Percentiles rank a stretch among this genome's conserved stretches.
phyloP scores from a whole-genome alignment of 2,888 invertebrate species.

The Drosophila paranaensis region DNA sequence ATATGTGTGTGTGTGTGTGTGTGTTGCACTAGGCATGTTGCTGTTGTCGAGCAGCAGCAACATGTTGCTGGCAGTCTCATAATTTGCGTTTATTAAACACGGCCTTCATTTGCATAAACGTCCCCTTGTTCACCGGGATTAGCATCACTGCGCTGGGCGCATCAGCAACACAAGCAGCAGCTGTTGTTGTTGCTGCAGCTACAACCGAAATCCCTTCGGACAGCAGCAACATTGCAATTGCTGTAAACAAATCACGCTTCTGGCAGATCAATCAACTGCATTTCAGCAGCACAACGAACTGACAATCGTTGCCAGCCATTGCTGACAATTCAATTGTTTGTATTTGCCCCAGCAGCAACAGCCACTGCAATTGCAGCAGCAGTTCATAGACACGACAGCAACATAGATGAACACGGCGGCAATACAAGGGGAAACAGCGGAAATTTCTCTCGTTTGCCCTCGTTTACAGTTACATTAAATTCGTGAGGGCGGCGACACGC shows the following conservation, averaged over 20 bases:
- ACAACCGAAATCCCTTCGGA: conserved; percentile 12
- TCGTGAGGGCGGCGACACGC: conserved; percentile 67
- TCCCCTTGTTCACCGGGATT: conserved; percentile 55
- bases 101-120: conserved; percentile 71
- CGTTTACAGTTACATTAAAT: conserved; percentile 64
- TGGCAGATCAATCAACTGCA: conserved; percentile 69
- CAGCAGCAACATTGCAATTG: conserved; percentile 58
- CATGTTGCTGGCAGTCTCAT: conserved; percentile 67
- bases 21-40: conserved; percentile 23
- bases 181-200: conserved; percentile 8
- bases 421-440: conserved; percentile 7
- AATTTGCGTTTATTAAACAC: conserved; percentile 80
- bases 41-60: conserved; percentile 42
- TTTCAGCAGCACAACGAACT: conserved; percentile 48
- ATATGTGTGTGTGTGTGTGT: conserved; percentile 5
- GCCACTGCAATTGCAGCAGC: background rate
- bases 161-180: conserved; percentile 29
- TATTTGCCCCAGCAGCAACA: conserved; percentile 7
- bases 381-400: conserved; percentile 61
- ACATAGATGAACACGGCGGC: conserved; percentile 24
- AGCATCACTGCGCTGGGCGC: conserved; percentile 43
- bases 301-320: conserved; percentile 43
- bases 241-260: conserved; percentile 76
- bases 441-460: conserved; percentile 33
- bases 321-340: conserved; percentile 70